Evolutionary conservation across 2,888 invertebrate genomes (phyloP).

Genomic region (Prenolepis imparis): DNA sequence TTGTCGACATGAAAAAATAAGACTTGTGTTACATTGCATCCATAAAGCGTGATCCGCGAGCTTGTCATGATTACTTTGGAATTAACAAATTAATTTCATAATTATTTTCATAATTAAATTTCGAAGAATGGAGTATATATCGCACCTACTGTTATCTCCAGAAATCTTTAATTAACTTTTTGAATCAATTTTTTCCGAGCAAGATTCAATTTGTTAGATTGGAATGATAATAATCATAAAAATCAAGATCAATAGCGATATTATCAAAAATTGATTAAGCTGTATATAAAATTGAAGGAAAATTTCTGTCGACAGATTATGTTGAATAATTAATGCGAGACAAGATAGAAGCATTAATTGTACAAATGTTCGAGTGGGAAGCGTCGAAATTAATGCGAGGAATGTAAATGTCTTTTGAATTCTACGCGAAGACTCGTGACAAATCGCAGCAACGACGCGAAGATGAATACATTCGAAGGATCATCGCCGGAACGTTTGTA

Average conservation of each 20-base stretch:
- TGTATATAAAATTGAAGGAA: neutral
- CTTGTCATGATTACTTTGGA: neutral
- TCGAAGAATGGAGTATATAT: neutral
- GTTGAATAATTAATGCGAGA: constrained; percentile 13
- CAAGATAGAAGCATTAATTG: constrained; percentile 1
- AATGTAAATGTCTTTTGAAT: neutral
- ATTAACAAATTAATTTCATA: too few relatives aligned
- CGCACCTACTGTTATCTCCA: neutral
- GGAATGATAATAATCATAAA: neutral
- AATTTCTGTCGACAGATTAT: neutral
- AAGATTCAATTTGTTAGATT: neutral
- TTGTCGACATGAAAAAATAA: constrained; percentile 2
- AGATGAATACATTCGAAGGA: neutral
- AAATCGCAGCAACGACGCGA: neutral
- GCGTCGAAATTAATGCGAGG: constrained; percentile 11
- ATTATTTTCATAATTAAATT: constrained; percentile 16
- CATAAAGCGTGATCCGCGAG: neutral
- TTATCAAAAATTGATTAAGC: constrained; percentile 1
- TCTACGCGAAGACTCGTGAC: neutral
- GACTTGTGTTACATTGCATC: neutral
- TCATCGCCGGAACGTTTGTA: neutral
- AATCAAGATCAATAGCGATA: neutral
- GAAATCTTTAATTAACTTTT: neutral
- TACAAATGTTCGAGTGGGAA: neutral
- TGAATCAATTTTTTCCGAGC: neutral